A percentile compares a stretch with the other conserved stretches of the same genome.
phyloP scores from a whole-genome alignment of 2,797 vertebrate species.

The Dendrocincla fuliginosa region DNA sequence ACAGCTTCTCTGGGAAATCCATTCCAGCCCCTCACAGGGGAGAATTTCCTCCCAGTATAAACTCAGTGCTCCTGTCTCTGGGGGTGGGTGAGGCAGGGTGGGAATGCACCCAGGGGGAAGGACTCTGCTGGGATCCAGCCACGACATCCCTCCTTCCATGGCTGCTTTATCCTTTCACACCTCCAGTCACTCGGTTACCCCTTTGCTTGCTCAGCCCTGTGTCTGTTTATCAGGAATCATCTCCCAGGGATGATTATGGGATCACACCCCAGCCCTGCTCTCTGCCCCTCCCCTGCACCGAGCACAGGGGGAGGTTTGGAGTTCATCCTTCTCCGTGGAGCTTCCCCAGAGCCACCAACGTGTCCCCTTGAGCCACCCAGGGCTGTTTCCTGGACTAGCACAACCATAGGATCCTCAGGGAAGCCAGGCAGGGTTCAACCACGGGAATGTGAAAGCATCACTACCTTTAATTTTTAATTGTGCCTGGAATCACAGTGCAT shows the following conservation, averaged over 20 bases:
- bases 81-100: neutral
- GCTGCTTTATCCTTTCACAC: neutral
- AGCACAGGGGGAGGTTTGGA: neutral
- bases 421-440: neutral
- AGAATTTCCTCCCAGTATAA: neutral
- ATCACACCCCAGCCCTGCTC: neutral
- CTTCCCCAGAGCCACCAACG: neutral
- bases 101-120: neutral
- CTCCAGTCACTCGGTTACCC: neutral
- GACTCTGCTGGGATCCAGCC: neutral
- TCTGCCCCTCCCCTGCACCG: neutral
- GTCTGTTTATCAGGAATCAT: neutral
- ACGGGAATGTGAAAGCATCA: neutral
- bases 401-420: neutral
- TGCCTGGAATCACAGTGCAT: neutral
- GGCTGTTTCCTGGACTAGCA: neutral
- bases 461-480: constrained; percentile 8
- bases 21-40: neutral
- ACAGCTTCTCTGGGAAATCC: too few species aligned
- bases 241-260: neutral
- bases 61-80: neutral
- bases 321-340: accelerated
- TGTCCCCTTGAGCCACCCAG: accelerated
- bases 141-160: neutral
- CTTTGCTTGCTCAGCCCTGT: neutral